Base-by-base conservation (phyloP, 2,888 invertebrate species). In the Papilio protenor region DNA sequence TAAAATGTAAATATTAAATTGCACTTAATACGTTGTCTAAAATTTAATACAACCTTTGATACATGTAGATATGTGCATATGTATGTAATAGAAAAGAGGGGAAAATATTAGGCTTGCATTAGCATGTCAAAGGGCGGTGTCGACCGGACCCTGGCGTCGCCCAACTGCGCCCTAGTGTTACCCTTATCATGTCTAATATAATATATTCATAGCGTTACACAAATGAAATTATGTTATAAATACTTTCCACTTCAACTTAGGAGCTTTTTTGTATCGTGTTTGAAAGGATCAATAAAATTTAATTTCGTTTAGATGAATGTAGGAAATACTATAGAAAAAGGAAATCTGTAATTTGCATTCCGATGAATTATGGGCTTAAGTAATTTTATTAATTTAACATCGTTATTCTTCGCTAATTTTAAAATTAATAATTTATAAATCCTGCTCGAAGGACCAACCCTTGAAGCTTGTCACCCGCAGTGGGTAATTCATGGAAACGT, bases 91-190 rank as follows among this genome's bases (percentile, higher is more conserved):
- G 71, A 74, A 73, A 77, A 75, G 47, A 40, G 66, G 75, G 75
- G 85, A 86, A 85, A 85, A 87, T 87, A 86, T 89, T 87, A 88
- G 84, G 80, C 82, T 79, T 80, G 81, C 82, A 92, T 92, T 91
- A 90, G 84, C 91, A 92, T 91, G 86, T 92, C 92, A 92, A 92
- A 92, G 91, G 88, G 84, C 81, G 79, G 80, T 81, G 86, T 86
- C 81, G 86, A 82, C 81, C 79, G 83, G 84, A 82, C 86, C 78
- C 85, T 86, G 85, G 82, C 81, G 82, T 83, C 82, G 81, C 83
- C 77, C 21, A 47, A 61, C 83, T 81, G 75, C 80, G 78, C 78
- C 78, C 55, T 81, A 81, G 79, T 85, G 84, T 82, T 85, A 82
- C 87, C 86, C 84, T 85, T 79, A 80, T 81, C 80, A 81, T 79